Base-by-base conservation (phyloP, 2,888 invertebrate species). In the Drosophila kambysellisi region DNA sequence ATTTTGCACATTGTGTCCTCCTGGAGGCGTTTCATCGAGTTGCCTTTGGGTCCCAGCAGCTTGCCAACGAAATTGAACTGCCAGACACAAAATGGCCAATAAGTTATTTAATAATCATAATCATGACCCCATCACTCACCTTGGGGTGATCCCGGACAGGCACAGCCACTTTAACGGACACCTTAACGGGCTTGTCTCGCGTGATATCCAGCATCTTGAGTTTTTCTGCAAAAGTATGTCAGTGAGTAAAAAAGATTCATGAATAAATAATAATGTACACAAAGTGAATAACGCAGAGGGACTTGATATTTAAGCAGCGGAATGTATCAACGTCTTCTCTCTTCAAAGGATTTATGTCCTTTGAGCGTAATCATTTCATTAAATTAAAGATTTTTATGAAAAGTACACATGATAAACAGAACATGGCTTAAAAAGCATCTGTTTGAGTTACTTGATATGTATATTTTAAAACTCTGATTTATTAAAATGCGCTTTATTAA, bases 21-120 rank as follows among this genome's bases (percentile, higher is more conserved):
- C 93, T 98, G 98, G 35, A 98, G 95, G 77, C 98, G 95, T 93
- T 98, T 98, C 92, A 98, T 94, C 0, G 98, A 98, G 94, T 97
- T 98, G 61, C 98, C 98, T 93, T 98, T 98, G 20, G 98, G 98
- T 3, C 98, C 98, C 88, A 98, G 94, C 75, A 98, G 95, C 93
- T 98, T 98, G 9, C 98, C 98, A 78, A 98, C 98, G 94, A 98
- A 98, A 94, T 98, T 98, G 93, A 98, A 98, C 98, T 98, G 95
- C 17, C 88, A 56, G 71, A 73, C 68, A 57, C 30, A 50, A 48
- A 51, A 53, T 35, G 54, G 12, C 56, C 51, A 52, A 61, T 54
- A 62, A 61, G 71, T 74, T 65, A 78, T 59, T 63, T 9, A 57
- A 54, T 9, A 57, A 54, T 33, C 64, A 54, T 62, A 65, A 56